A percentile compares a stretch with the other conserved stretches of the same genome.
These are phyloP conservation scores for Drosophila busckii DNA, from an alignment of 1,140 invertebrate genomes.

Conservation along the genomic window DNA sequence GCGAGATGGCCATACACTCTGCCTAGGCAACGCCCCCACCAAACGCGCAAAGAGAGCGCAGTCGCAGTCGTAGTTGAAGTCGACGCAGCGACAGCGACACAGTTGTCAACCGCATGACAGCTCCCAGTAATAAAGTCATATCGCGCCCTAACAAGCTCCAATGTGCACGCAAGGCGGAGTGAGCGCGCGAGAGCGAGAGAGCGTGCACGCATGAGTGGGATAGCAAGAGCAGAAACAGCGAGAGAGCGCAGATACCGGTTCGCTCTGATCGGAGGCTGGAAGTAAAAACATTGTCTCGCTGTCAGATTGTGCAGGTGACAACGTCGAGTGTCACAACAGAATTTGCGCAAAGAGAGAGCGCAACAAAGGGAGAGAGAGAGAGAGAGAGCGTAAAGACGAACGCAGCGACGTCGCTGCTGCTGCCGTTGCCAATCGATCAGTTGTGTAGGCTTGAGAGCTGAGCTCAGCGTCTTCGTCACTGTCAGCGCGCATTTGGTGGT, in stretches of 20 bases:
- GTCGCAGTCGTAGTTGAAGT: constrained; percentile 45
- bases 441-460: constrained; percentile 12
- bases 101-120: constrained; percentile 76
- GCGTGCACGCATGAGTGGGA: neutral
- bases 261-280: constrained; percentile 34
- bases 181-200: constrained; percentile 24
- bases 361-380: neutral
- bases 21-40: constrained; percentile 49
- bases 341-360: constrained; percentile 2
- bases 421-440: constrained; percentile 40
- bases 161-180: constrained; percentile 33
- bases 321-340: constrained; percentile 58
- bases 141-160: constrained; percentile 66
- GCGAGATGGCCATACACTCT: constrained; percentile 16
- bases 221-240: no score
- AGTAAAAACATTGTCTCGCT: constrained; percentile 49
- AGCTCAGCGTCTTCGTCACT: constrained; percentile 60
- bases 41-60: constrained; percentile 30
- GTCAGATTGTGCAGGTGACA: constrained; percentile 72
- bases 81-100: constrained; percentile 56
- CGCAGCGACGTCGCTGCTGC: neutral
- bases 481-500: constrained; percentile 44
- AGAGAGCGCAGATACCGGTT: constrained; percentile 18
- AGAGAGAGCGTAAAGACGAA: neutral
- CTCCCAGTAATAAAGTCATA: constrained; percentile 76